Conservation (phyloP, 2,888 invertebrate genomes). For the Anthrax anthrax region DNA sequence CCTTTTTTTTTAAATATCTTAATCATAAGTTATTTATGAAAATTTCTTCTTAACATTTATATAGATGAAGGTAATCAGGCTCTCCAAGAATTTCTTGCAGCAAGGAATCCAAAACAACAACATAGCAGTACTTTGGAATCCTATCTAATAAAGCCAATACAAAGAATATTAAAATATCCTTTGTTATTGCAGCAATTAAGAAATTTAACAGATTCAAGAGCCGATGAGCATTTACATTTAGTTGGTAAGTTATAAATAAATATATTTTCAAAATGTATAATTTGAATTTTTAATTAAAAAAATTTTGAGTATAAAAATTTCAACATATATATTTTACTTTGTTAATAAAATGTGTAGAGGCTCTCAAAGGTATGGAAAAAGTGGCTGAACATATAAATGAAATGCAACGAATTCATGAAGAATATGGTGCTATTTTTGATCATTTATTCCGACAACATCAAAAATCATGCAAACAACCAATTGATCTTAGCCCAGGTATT, state of each 20-base stretch:
- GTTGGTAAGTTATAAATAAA: slow-evolving; percentile 47
- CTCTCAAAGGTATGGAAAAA: slow-evolving; percentile 94
- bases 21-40: too few relatives aligned
- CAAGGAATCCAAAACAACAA: slow-evolving; percentile 91
- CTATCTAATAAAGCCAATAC: slow-evolving; percentile 96
- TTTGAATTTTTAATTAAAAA: neutral
- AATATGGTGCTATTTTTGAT: slow-evolving; percentile 97
- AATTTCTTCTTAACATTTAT: neutral
- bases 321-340: neutral
- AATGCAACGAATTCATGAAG: slow-evolving; percentile 99
- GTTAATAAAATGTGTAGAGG: slow-evolving; percentile 51
- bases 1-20: too few relatives aligned
- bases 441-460: slow-evolving; percentile 91
- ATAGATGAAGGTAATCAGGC: slow-evolving; percentile 91
- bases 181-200: slow-evolving; percentile 85
- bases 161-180: slow-evolving; percentile 95
- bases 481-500: slow-evolving; percentile 78
- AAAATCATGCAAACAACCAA: slow-evolving; percentile 86
- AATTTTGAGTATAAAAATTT: neutral
- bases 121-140: slow-evolving; percentile 95
- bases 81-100: slow-evolving; percentile 85
- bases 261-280: too few relatives aligned
- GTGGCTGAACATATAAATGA: slow-evolving; percentile 99
- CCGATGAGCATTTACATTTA: slow-evolving; percentile 89
- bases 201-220: slow-evolving; percentile 80